Percentiles rank a stretch among this genome's conserved stretches.
Conservation (phyloP, 2,797 vertebrate genomes). For the Coreius guichenoti region DNA sequence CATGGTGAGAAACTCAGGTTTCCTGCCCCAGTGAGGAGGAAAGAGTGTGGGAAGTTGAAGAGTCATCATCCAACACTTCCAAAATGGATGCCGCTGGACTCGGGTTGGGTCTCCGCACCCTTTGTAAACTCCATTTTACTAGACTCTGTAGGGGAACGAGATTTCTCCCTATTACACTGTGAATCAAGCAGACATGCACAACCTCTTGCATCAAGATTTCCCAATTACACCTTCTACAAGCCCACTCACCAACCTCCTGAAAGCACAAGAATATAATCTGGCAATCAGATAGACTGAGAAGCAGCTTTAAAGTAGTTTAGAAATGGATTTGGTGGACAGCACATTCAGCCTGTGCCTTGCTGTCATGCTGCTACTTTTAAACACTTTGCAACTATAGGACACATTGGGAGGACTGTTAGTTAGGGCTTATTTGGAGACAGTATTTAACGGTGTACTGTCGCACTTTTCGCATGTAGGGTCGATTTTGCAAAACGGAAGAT, state of each 20-base stretch:
- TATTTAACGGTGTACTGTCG: conserved; percentile 18
- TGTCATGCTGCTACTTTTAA: conserved; percentile 48
- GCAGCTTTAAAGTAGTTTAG: conserved; percentile 63
- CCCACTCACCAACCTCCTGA: conserved; percentile 32
- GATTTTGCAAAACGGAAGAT: background rate
- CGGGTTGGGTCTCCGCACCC: background rate
- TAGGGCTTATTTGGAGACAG: conserved; percentile 45
- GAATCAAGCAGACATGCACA: conserved; percentile 68
- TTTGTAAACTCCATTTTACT: conserved; percentile 24
- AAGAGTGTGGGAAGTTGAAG: conserved; percentile 12
- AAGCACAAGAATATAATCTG: conserved; percentile 76
- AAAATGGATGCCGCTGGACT: conserved; percentile 35
- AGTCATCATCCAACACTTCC: conserved; percentile 48
- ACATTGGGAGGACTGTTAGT: conserved; percentile 51
- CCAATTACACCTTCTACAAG: conserved; percentile 35
- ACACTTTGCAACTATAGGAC: conserved; percentile 43
- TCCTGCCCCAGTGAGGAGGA: conserved; percentile 44
- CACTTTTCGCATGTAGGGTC: background rate
- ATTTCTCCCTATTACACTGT: conserved; percentile 75
- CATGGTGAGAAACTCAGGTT: conserved; percentile 40
- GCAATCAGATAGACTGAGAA: conserved; percentile 74
- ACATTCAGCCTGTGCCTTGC: conserved; percentile 61
- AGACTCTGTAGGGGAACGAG: conserved; percentile 33
- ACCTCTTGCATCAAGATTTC: conserved; percentile 65
- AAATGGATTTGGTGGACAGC: conserved; percentile 56